Percentiles rank a stretch among this genome's conserved stretches.
Evolutionary conservation across 2,888 invertebrate genomes (phyloP).

Genomic region (Pheosia tremula): DNA sequence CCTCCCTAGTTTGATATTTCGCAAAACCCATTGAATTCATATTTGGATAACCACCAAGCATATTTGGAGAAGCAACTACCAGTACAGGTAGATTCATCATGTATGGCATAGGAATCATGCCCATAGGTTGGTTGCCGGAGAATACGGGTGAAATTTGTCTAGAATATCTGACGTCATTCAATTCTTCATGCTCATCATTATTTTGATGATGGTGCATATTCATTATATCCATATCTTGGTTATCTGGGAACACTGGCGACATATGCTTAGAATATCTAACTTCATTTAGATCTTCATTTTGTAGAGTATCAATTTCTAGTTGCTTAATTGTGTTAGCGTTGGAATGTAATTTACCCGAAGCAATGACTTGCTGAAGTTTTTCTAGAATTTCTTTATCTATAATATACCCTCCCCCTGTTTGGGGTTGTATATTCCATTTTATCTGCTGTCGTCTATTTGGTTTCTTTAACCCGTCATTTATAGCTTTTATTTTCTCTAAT

Average conservation of each 20-base stretch:
- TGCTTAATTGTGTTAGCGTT: slow-evolving; percentile 38
- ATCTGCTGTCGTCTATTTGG: slow-evolving; percentile 54
- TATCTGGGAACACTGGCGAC: slow-evolving; percentile 21
- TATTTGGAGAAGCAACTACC: slow-evolving; percentile 51
- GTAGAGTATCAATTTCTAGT: slow-evolving; percentile 44
- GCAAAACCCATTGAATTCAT: slow-evolving; percentile 41
- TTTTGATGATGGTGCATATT: slow-evolving; percentile 49
- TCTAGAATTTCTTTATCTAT: slow-evolving; percentile 67
- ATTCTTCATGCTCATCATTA: slow-evolving; percentile 31
- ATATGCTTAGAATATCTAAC: slow-evolving; percentile 3
- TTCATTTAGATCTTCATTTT: slow-evolving; percentile 26
- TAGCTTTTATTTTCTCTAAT: slow-evolving; percentile 80
- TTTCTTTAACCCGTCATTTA: slow-evolving; percentile 77
- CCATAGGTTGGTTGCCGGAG: slow-evolving; percentile 32
- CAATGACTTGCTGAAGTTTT: slow-evolving; percentile 70
- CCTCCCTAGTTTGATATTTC: slow-evolving; percentile 56
- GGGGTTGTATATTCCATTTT: slow-evolving; percentile 55
- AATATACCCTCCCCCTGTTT: slow-evolving; percentile 52
- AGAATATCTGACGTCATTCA: slow-evolving; percentile 40
- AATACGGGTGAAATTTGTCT: slow-evolving; percentile 41
- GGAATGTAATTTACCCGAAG: slow-evolving; percentile 60
- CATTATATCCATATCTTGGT: slow-evolving; percentile 32
- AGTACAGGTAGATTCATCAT: slow-evolving; percentile 64
- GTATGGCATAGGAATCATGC: slow-evolving; percentile 52
- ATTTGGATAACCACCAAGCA: slow-evolving; percentile 43